Percentiles rank a stretch among this genome's conserved stretches.
phyloP scores from a whole-genome alignment of 1,140 invertebrate genomes.

The Paracyclopina nana region DNA sequence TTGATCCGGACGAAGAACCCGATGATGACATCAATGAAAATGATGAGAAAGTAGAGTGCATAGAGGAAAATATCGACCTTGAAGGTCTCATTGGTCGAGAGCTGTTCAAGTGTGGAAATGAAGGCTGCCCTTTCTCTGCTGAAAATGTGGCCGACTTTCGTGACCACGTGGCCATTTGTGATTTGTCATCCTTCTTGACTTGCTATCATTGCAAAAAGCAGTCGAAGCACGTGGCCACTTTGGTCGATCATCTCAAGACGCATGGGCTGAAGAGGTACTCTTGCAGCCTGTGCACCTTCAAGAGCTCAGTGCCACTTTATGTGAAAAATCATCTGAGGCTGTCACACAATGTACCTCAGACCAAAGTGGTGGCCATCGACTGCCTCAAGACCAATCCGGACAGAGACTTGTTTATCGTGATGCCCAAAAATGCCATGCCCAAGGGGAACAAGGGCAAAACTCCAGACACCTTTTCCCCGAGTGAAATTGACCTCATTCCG shows the following conservation, averaged over 20 bases:
- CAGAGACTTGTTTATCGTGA: neutral
- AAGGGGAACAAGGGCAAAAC: neutral
- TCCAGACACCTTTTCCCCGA: neutral
- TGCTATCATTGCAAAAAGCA: neutral
- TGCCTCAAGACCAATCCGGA: neutral
- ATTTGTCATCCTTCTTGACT: neutral
- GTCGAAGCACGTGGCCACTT: neutral
- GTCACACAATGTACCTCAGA: neutral
- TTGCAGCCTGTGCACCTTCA: neutral
- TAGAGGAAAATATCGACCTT: neutral
- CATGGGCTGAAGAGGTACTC: neutral
- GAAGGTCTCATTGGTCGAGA: neutral
- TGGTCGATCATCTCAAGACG: neutral
- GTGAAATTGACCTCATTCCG: neutral
- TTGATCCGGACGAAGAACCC: neutral
- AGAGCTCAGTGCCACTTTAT: neutral
- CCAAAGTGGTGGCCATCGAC: neutral
- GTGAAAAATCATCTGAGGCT: neutral
- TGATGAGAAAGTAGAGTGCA: neutral
- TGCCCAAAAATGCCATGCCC: neutral
- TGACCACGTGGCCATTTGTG: neutral
- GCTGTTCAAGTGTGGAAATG: neutral
- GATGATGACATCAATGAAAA: neutral
- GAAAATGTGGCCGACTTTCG: neutral
- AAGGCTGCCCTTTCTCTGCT: neutral